A percentile compares a stretch with the other conserved stretches of the same genome.
Conservation (phyloP, 1,140 invertebrate genomes). For the Cyphomyrmex costatus region DNA sequence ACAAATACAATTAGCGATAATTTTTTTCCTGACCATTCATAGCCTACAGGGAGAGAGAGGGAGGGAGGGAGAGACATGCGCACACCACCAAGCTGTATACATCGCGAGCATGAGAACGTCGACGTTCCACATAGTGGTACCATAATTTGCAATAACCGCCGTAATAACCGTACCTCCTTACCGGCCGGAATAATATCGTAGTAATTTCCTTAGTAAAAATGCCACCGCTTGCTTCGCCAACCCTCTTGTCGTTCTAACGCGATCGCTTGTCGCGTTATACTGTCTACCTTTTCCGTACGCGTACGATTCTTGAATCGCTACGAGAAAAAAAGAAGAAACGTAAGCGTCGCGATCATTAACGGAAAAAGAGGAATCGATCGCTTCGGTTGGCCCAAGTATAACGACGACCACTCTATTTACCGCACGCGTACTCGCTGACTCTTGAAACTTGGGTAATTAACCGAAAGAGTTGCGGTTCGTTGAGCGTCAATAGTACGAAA, state of each 20-base stretch:
- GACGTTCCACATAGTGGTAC: slow-evolving; percentile 68
- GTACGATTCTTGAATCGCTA: neutral
- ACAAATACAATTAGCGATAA: too few relatives aligned
- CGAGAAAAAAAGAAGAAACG: slow-evolving; percentile 12
- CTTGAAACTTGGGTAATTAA: slow-evolving; percentile 49
- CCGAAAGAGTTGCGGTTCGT: slow-evolving; percentile 24
- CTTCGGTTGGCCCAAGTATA: neutral
- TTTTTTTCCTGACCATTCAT: too few relatives aligned
- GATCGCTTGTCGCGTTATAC: neutral
- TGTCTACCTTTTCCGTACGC: slow-evolving; percentile 55
- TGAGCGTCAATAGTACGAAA: slow-evolving; percentile 30
- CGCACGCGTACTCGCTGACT: neutral
- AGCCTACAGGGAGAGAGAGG: neutral
- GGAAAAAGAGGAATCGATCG: neutral
- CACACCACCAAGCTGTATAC: slow-evolving; percentile 20
- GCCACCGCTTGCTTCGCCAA: neutral
- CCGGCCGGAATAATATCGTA: slow-evolving; percentile 80
- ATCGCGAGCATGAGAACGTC: slow-evolving; percentile 54
- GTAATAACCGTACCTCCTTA: slow-evolving; percentile 83
- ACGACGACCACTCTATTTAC: neutral
- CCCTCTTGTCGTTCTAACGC: neutral
- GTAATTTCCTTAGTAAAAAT: slow-evolving; percentile 77
- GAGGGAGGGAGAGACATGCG: neutral
- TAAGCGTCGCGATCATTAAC: neutral
- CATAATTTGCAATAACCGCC: slow-evolving; percentile 84